Conservation (phyloP, 2,113 vertebrate genomes). For the Heterotis niloticus region DNA sequence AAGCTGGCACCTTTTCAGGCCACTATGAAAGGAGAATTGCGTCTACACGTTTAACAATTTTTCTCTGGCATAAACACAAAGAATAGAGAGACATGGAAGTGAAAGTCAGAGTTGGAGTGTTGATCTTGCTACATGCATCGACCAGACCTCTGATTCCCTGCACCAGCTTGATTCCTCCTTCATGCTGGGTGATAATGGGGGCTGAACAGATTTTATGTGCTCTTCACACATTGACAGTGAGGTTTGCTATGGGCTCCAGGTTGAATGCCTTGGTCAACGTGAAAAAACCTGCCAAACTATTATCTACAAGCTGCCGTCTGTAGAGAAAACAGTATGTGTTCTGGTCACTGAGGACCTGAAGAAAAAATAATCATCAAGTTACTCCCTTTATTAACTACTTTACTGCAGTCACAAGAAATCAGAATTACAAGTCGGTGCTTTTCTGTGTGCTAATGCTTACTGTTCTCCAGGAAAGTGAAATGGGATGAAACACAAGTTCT, state of each 20-base stretch:
- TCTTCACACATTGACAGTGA: constrained; percentile 4
- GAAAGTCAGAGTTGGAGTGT: too few species aligned
- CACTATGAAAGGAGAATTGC: not conserved
- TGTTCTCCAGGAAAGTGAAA: too few species aligned
- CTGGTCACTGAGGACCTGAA: not conserved
- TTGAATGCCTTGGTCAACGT: not conserved
- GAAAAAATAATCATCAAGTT: not conserved
- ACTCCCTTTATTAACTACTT: not conserved
- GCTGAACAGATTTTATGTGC: constrained; percentile 12
- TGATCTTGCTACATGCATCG: not conserved
- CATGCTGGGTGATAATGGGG: not conserved
- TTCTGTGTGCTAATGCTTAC: too few species aligned
- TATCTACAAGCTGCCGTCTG: not conserved
- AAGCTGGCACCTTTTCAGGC: not conserved
- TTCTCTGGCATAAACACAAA: too few species aligned
- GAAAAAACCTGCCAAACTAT: not conserved
- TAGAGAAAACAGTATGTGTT: not conserved
- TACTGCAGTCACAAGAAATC: not conserved
- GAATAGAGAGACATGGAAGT: too few species aligned
- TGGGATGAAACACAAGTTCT: too few species aligned
- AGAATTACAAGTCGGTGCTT: too few species aligned
- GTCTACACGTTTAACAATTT: too few species aligned
- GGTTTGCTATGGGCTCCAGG: not conserved
- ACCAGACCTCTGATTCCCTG: not conserved
- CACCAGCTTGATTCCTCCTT: not conserved